Percentiles rank a stretch among this genome's conserved stretches.
These are phyloP conservation scores for Spilarctia lutea DNA, from an alignment of 2,888 invertebrate species.

Conservation along the genomic window DNA sequence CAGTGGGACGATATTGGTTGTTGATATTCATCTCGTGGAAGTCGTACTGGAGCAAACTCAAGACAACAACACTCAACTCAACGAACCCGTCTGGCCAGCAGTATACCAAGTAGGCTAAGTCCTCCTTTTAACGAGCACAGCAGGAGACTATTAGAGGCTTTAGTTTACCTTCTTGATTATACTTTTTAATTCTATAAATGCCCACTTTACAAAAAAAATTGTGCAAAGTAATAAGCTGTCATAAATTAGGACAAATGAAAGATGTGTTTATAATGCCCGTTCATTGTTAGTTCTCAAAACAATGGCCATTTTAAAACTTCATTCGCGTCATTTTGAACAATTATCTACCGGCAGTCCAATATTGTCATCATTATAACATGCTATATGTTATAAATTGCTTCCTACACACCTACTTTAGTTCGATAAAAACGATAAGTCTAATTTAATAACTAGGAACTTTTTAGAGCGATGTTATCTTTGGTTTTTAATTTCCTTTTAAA, in stretches of 20 bases:
- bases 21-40: too few relatives aligned
- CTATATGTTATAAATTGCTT: slow-evolving; percentile 28
- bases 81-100: too few relatives aligned
- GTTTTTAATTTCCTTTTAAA: slow-evolving; percentile 21
- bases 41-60: too few relatives aligned
- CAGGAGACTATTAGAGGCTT: too few relatives aligned
- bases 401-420: slow-evolving; percentile 29
- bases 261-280: background rate
- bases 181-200: background rate
- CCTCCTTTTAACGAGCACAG: too few relatives aligned
- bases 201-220: background rate
- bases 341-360: slow-evolving; percentile 21
- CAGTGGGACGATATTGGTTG: too few relatives aligned
- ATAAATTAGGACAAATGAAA: background rate
- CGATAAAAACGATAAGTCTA: slow-evolving; percentile 38
- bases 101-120: too few relatives aligned
- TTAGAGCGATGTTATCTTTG: slow-evolving; percentile 17
- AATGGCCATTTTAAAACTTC: slow-evolving; percentile 4
- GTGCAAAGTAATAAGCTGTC: background rate
- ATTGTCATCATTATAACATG: slow-evolving; percentile 29
- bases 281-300: background rate
- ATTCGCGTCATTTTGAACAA: slow-evolving; percentile 14
- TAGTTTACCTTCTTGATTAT: too few relatives aligned
- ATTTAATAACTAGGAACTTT: slow-evolving; percentile 48
- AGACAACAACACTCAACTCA: too few relatives aligned